Conservation (phyloP, 37 sponge, comb jelly and placozoan genomes). For the Bolinopsis microptera region DNA sequence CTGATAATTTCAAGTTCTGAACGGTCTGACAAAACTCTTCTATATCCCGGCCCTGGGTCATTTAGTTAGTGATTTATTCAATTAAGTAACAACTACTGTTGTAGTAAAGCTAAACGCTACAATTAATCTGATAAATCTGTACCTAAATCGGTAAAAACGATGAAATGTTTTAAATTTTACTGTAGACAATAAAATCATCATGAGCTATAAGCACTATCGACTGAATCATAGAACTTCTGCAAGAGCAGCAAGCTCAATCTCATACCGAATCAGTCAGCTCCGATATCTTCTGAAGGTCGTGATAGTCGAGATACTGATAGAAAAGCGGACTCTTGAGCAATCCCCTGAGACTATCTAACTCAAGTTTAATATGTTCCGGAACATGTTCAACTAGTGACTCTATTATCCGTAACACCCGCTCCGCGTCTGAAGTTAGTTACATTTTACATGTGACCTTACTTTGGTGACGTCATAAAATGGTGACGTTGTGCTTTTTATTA, state of each 20-base stretch:
- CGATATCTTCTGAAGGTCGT: background rate
- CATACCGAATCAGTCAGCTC: background rate
- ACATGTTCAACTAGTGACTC: background rate
- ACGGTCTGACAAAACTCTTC: conserved; percentile 24
- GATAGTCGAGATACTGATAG: conserved; percentile 34
- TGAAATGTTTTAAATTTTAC: no score
- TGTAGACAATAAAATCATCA: no score
- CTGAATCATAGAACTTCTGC: no score
- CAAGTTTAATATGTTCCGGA: background rate
- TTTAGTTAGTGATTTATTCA: background rate
- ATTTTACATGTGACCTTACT: no score
- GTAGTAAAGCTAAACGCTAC: no score
- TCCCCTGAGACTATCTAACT: background rate
- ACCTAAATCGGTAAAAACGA: no score
- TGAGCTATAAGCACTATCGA: no score
- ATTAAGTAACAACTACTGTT: no score
- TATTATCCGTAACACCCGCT: background rate
- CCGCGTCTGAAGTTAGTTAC: conserved; percentile 40
- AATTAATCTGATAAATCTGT: no score
- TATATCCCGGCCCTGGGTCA: background rate
- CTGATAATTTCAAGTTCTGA: background rate
- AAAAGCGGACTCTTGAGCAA: conserved; percentile 9
- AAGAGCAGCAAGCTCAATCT: no score
- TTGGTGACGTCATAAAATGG: no score
- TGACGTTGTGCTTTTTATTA: no score